phyloP scores from a whole-genome alignment of 2,113 vertebrate species.

The Chrysochloris asiatica region DNA sequence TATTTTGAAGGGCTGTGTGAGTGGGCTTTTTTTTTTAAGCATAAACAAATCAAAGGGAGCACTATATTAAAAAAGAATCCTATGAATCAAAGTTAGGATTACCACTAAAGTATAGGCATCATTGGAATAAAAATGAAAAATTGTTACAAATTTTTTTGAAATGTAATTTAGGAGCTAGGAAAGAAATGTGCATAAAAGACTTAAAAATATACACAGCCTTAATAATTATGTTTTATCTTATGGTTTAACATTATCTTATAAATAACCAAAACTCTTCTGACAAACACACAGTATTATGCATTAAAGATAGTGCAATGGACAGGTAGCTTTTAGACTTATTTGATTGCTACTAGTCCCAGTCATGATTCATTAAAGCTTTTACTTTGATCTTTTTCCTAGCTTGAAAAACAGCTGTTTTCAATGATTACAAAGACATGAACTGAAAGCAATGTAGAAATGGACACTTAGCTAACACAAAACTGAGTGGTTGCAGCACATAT shows the following conservation, averaged over 20 bases:
- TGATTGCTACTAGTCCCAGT: conserved; percentile 4
- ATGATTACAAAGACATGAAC: conserved; percentile 65
- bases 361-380: conserved; percentile 9
- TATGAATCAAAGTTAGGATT: neutral
- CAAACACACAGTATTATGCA: neutral
- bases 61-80: neutral
- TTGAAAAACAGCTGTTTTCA: conserved; percentile 64
- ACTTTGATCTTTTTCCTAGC: conserved; percentile 14
- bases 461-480: conserved; percentile 64
- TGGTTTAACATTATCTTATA: conserved; percentile 20
- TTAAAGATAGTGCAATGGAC: neutral
- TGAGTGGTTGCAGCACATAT: conserved; percentile 37
- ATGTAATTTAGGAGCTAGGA: conserved; percentile 23
- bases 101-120: no score
- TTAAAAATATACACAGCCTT: conserved; percentile 30
- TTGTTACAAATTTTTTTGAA: conserved; percentile 13
- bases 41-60: no score
- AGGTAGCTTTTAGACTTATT: neutral
- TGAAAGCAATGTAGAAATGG: conserved; percentile 69
- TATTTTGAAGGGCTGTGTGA: conserved; percentile 39
- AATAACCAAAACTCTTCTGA: conserved; percentile 32
- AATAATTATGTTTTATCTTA: conserved; percentile 23
- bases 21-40: neutral
- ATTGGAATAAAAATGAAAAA: conserved; percentile 11
- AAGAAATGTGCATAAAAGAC: neutral